Evolutionary conservation across 92 coral and sea anemone genomes (phyloP), one percentile per base, ranked within the genome.

Genomic region (Zoanthus sansibaricus): DNA sequence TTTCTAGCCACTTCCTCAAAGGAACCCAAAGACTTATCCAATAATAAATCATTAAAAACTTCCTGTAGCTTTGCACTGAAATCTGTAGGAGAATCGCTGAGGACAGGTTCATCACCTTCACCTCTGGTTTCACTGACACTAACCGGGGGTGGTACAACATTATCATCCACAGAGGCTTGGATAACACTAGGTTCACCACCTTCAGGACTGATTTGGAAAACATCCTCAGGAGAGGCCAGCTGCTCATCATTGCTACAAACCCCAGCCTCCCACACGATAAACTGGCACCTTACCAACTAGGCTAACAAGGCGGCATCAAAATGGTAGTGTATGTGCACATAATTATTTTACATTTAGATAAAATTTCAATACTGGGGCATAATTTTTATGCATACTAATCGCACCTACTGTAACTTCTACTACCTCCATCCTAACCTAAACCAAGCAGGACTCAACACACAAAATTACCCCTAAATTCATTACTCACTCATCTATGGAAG

Each of bases 1-100:
- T 86, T 86, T 18, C 45, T 73, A 14, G 85, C 86, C 86, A 87
- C 68, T 42, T 87, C 76, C 17, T 18, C 78, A 78, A 87, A 78
- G 32, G 83, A 75, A 62, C 83, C 75, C 76, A 75, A 44, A 47
- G 88, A 58, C 76, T 75, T 16, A 21, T 69, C 83, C 48, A 76
- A 75, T 18, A 86, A 67, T 69, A 76, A 86, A 62, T 76, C 83
- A 62, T 86, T 83, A 76, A 86, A 86, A 15, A 83, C 76, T 16
- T 76, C 46, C 51, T 76, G 83, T 16, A 86, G 89, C 76, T 30
- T 86, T 21, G 61, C 77, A 76, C 12, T 20, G 16, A 67, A 66
- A 61, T 62, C 89, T 76, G 31, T 45, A 5, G 87, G 17, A 73
- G 78, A 82, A 31, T 33, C 46, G 16, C 82, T 31, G 75, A 70